These are phyloP conservation scores for Aldabrachelys gigantea DNA, from an alignment of 2,113 vertebrate genomes.

Conservation along the genomic window DNA sequence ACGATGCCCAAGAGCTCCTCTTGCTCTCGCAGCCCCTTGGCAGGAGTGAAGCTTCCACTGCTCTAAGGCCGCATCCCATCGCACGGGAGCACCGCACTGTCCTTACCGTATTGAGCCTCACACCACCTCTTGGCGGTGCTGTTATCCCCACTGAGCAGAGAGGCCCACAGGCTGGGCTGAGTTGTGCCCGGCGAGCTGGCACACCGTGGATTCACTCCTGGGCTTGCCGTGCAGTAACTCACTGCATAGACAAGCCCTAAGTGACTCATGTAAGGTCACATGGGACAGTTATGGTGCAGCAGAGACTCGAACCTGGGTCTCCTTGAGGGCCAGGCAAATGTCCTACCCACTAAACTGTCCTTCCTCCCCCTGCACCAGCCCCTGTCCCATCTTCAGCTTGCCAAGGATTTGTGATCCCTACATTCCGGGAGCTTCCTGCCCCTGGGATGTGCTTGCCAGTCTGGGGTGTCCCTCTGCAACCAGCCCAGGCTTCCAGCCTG, in stretches of 20 bases:
- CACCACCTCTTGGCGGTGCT: background rate
- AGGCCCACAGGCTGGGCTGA: background rate
- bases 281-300: background rate
- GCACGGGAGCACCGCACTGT: too few relatives aligned
- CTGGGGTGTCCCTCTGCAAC: background rate
- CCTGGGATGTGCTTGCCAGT: background rate
- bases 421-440: too few relatives aligned
- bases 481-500: too few relatives aligned
- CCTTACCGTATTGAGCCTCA: background rate
- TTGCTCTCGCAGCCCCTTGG: background rate
- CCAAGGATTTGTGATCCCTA: background rate
- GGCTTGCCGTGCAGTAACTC: background rate
- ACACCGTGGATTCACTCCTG: background rate
- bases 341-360: background rate
- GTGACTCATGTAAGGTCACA: background rate
- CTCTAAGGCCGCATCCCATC: background rate
- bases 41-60: background rate
- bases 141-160: background rate
- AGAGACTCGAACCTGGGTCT: background rate
- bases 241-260: background rate
- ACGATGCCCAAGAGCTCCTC: background rate
- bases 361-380: background rate
- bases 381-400: background rate
- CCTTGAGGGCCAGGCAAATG: background rate
- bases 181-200: too few relatives aligned